phyloP scores from a whole-genome alignment of 2,113 vertebrate species.

The Charina bottae region DNA sequence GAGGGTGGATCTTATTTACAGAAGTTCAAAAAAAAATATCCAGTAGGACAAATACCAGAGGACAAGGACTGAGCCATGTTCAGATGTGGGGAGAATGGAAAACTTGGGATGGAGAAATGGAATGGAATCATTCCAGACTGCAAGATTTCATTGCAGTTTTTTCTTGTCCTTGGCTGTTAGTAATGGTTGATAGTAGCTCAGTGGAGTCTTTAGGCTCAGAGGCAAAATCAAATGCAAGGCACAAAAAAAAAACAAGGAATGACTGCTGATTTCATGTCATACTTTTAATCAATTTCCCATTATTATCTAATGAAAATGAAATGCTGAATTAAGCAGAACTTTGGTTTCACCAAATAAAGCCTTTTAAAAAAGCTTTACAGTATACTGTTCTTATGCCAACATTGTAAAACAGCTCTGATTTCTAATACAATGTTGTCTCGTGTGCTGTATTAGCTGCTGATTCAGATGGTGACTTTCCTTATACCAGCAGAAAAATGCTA shows the following conservation, averaged over 20 bases:
- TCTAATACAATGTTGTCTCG: not conserved
- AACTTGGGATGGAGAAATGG: not conserved
- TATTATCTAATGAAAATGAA: not conserved
- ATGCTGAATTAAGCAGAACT: not conserved
- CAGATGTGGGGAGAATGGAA: not conserved
- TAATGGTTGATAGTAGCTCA: not conserved
- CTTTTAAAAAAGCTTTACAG: not conserved
- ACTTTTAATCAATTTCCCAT: not conserved
- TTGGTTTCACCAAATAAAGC: not conserved
- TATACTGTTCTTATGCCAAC: not conserved
- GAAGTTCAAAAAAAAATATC: not conserved
- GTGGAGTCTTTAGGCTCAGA: not conserved
- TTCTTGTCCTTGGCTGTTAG: not conserved
- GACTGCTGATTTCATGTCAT: not conserved
- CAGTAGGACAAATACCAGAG: not conserved
- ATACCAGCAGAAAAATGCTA: constrained; percentile 2
- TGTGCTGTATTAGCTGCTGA: not conserved
- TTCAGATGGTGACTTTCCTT: not conserved
- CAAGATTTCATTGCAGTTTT: not conserved
- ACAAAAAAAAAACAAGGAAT: not conserved
- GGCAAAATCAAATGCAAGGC: not conserved
- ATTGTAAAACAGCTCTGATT: not conserved
- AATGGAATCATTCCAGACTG: not conserved
- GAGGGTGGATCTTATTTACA: not conserved
- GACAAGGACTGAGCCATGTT: not conserved